A percentile compares a stretch with the other conserved stretches of the same genome.
phyloP scores from a whole-genome alignment of 2,797 vertebrate genomes.

The Protosalanx chinensis region DNA sequence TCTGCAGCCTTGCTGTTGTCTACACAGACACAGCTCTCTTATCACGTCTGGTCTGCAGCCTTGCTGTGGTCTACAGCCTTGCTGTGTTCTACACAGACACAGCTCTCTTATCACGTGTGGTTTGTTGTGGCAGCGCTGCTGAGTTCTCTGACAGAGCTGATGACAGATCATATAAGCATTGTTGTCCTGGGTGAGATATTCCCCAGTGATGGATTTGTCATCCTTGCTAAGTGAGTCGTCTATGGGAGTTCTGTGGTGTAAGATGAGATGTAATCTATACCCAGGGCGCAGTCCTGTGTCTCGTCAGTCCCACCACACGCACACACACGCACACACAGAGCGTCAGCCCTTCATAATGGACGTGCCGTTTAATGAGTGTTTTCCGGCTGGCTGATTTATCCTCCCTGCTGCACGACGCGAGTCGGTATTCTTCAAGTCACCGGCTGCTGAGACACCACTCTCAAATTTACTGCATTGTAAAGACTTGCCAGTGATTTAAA shows the following conservation, averaged over 20 bases:
- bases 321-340: not conserved
- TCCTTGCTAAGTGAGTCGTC: conserved; percentile 59
- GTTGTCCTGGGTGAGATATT: conserved; percentile 50
- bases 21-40: too few species aligned
- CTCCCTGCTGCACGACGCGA: conserved; percentile 40
- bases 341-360: conserved; percentile 62
- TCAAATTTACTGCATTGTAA: conserved; percentile 71
- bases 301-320: conserved; percentile 39
- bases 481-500: conserved; percentile 71
- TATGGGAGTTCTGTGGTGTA: conserved; percentile 39
- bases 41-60: conserved; percentile 18
- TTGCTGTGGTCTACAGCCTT: conserved; percentile 26
- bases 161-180: conserved; percentile 61
- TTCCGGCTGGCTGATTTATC: conserved; percentile 63
- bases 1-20: too few species aligned
- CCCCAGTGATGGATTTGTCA: conserved; percentile 53
- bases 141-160: conserved; percentile 58
- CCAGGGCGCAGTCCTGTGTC: conserved; percentile 40
- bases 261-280: conserved; percentile 63
- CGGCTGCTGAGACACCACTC: conserved; percentile 55
- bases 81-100: conserved; percentile 34
- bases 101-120: conserved; percentile 41
- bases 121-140: conserved; percentile 58
- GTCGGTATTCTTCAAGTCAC: conserved; percentile 59
- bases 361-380: conserved; percentile 60